These are phyloP conservation scores for Theropithecus gelada DNA, from an alignment of 2,113 vertebrate genomes.

Conservation along the genomic window DNA sequence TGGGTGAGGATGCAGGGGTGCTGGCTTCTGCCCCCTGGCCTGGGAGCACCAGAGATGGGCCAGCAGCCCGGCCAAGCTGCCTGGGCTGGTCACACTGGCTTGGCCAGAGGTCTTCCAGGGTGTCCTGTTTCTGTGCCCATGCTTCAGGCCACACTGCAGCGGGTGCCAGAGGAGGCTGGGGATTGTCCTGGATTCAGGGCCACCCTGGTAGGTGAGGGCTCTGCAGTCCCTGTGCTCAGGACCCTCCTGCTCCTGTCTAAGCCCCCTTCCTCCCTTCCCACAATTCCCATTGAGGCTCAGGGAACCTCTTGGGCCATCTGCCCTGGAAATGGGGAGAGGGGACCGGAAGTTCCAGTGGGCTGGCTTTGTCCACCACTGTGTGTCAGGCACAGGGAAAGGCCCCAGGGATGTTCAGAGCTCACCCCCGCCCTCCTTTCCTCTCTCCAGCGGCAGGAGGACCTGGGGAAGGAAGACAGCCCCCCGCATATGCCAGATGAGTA, in stretches of 20 bases:
- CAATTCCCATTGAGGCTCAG: background rate
- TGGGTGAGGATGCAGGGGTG: background rate
- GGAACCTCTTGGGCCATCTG: background rate
- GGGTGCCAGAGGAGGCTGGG: background rate
- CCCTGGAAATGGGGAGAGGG: background rate
- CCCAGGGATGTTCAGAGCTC: rapidly evolving
- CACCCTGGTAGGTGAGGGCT: background rate
- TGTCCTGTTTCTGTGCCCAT: conserved; percentile 45
- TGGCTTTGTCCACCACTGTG: background rate
- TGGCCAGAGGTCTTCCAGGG: background rate
- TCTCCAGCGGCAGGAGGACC: background rate
- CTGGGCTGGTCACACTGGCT: background rate
- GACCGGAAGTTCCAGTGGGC: too few relatives aligned
- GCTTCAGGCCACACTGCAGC: background rate
- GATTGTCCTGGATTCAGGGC: background rate
- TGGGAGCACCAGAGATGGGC: background rate
- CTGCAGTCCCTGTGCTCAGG: background rate
- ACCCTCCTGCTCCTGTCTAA: background rate
- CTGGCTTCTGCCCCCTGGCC: background rate
- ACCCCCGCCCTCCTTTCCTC: background rate
- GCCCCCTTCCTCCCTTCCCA: background rate
- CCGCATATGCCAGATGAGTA: background rate
- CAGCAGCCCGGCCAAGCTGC: background rate
- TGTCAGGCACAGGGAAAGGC: background rate
- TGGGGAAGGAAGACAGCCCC: background rate